Evolutionary conservation across 2,113 vertebrate species (phyloP).

Genomic region (Ptilorrhoa leucosticta): DNA sequence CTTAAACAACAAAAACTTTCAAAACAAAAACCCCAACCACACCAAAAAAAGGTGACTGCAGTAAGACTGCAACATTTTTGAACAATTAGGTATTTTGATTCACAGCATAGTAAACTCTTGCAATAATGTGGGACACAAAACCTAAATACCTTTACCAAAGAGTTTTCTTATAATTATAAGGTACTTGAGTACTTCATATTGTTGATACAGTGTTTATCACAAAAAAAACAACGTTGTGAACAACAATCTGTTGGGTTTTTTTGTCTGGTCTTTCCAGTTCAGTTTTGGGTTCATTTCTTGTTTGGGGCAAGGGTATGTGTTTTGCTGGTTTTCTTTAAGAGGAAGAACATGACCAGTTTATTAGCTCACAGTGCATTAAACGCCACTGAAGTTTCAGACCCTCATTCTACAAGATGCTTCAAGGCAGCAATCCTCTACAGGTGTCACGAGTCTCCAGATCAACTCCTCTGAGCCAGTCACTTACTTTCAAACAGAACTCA

Average conservation of each 20-base stretch:
- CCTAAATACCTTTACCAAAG: not conserved
- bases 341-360: not conserved
- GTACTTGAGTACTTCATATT: not conserved
- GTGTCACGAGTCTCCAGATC: not conserved
- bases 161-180: not conserved
- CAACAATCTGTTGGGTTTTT: not conserved
- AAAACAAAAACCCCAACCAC: not conserved
- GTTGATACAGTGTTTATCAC: not conserved
- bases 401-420: not conserved
- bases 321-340: not conserved
- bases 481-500: not conserved
- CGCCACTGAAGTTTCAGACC: not conserved
- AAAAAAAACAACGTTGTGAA: not conserved
- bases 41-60: not conserved
- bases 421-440: not conserved
- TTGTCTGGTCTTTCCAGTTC: not conserved
- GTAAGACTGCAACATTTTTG: not conserved
- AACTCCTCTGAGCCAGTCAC: not conserved
- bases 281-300: not conserved
- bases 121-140: not conserved
- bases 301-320: rapidly evolving
- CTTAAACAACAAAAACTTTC: not conserved
- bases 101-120: not conserved
- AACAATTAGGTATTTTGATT: not conserved
- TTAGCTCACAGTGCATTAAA: not conserved